Evolutionary conservation across 30 jellyfish, hydroid and myxozoan species (phyloP), one percentile per base, ranked within the genome.

Genomic region (Chironex yamaguchii): DNA sequence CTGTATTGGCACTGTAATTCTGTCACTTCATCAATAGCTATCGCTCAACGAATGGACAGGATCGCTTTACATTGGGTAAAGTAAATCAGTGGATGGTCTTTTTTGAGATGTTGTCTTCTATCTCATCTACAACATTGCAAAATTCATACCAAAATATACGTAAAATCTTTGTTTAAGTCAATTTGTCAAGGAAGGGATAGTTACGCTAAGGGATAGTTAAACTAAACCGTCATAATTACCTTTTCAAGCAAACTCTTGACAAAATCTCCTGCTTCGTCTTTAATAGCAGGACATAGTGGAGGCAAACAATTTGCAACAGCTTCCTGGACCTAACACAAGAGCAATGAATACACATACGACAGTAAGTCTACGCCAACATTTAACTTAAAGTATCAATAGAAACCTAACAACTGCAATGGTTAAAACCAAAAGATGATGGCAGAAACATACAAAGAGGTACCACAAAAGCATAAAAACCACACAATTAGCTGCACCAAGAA

Each of bases 281-380:
- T 94, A 67, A 94, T 85, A 0, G 99, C 97, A 0, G 92, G 80
- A 75, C 97, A 89, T 0, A 94, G 87, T 0, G 99, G 99, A 0
- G 99, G 92, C 17, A 94, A 49, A 49, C 99, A 94, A 54, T 94
- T 89, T 4, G 99, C 96, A 28, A 94, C 99, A 0, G 99, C 99
- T 73, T 94, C 94, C 62, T 94, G 99, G n/a, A 93, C 97, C 98
- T 93, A 34, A 29, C 36, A 36, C 52, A 28, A 74, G 25, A 42
- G 36, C 1, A 25, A 12, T 9, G 29, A 14, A 14, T 2, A 74
- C 2, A 74, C 21, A 0, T 14, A 9, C 13, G 0, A 26, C 2
- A 20, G 26, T 6, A 42, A 9, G 4, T 32, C 11, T 3, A 17
- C 22, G 49, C 36, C 70, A 34, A 2, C 4, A 34, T 11, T 21